Base-by-base conservation (phyloP, 2,113 vertebrate genomes). In the Calyptommatus sinebrachiatus region DNA sequence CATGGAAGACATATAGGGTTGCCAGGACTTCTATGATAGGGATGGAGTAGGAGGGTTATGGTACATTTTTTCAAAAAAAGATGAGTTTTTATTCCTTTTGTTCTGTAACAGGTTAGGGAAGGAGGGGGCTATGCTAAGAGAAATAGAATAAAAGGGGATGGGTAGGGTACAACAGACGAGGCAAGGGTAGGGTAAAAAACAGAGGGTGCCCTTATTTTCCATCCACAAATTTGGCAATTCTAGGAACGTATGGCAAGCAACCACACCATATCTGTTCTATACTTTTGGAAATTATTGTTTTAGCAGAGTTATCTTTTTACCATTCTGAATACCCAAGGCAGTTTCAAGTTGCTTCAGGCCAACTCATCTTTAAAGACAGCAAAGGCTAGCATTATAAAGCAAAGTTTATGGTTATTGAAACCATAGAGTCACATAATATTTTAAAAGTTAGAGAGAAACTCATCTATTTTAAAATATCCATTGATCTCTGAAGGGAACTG, bases 401-500 rank as follows among this genome's bases (percentile, higher is more conserved):
- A 1, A 48, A 74, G 4, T 82, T 31, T 46, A 84, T 65, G 46
- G 24, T 77, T 4, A 61, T 81, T 62, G 20, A 77, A 70, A 53
- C 66, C 46, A 11, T 48, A 18, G 77, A 80, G 10, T 4, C 12
- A 70, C 62, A 31, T 14, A 18, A 1, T 53, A 76, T 76, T 83
- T 83, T 67, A 48, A 80, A 77, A 88, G 12, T 62, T 82, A 81
- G 80, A 71, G 1, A 1, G 24, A 2, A 1, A 63, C 31, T 79
- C 46, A 7, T 21, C 63, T 74, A 46, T 71, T 82, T 79, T 48
- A 57, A 29, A 61, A 20, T 60, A 45, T 67, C 3, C 10, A 26
- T 10, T 31, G 35, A 77, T 45, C 62, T 81, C 48, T 66, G 26
- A 67, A 75, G 69, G 20, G 2, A 88, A 41, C 12, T 79, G 61